These are phyloP conservation scores for Troides helena DNA, from an alignment of 2,888 invertebrate species.

Conservation along the genomic window DNA sequence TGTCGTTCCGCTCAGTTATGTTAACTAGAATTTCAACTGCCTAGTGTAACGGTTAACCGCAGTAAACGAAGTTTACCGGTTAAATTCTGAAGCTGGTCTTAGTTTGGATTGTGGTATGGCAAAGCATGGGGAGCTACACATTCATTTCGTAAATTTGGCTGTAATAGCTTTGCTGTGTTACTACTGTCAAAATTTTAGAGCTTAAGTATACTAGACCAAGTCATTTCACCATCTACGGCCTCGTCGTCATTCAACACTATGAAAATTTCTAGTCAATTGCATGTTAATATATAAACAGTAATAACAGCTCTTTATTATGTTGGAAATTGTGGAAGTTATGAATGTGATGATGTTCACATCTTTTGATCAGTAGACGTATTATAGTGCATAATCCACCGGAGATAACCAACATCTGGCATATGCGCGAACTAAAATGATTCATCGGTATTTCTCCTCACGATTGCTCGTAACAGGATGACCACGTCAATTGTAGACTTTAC, in stretches of 20 bases:
- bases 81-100: too few relatives aligned
- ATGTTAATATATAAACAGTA: background rate
- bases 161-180: too few relatives aligned
- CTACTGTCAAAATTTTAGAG: too few relatives aligned
- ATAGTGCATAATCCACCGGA: constrained; percentile 15
- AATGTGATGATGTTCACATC: background rate
- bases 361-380: constrained; percentile 17
- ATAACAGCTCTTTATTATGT: background rate
- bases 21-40: too few relatives aligned
- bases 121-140: too few relatives aligned
- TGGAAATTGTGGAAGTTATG: background rate
- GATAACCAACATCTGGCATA: constrained; percentile 25
- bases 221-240: background rate
- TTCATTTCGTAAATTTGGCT: too few relatives aligned
- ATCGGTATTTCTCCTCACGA: constrained; percentile 18
- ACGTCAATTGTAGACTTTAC: background rate
- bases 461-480: constrained; percentile 20
- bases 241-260: background rate
- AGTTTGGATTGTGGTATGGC: too few relatives aligned
- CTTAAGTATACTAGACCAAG: too few relatives aligned
- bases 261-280: background rate
- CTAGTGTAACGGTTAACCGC: too few relatives aligned
- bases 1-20: too few relatives aligned
- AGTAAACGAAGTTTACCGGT: too few relatives aligned
- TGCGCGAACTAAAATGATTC: constrained; percentile 17